These are phyloP conservation scores for Dendrocincla fuliginosa DNA, from an alignment of 2,797 vertebrate species.

Conservation along the genomic window DNA sequence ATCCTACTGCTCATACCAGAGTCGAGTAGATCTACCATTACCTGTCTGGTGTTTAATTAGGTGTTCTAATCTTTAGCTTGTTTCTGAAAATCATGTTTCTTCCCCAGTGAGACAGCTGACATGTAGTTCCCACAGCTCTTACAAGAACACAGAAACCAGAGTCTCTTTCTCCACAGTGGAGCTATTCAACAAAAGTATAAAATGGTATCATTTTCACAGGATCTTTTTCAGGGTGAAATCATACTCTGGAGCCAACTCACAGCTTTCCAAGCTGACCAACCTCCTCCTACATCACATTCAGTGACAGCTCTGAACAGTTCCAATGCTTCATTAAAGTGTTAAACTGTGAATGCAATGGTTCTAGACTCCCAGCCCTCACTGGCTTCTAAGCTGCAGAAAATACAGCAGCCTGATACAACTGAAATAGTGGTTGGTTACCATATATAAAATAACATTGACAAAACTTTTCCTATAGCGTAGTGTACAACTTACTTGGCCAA, in stretches of 20 bases:
- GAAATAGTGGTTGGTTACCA: not conserved
- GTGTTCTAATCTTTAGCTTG: not conserved
- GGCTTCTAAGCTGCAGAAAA: not conserved
- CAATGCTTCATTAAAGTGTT: not conserved
- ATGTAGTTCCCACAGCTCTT: rapidly evolving
- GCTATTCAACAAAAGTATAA: not conserved
- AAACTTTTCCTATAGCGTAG: conserved; percentile 13
- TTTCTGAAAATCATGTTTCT: not conserved
- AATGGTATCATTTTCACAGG: not conserved
- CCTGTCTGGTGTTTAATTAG: not conserved
- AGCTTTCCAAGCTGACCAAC: not conserved
- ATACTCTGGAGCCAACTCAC: not conserved
- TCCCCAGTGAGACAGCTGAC: not conserved
- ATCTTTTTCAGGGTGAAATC: not conserved
- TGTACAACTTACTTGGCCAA: conserved; percentile 36
- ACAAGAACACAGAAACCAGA: not conserved
- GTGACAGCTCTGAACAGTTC: not conserved
- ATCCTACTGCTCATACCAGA: not conserved
- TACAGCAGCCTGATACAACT: not conserved
- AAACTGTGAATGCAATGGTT: rapidly evolving
- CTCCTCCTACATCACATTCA: not conserved
- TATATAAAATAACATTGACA: not conserved
- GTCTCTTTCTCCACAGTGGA: not conserved
- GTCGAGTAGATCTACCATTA: not conserved
- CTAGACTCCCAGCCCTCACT: not conserved